A percentile compares a stretch with the other conserved stretches of the same genome.
Evolutionary conservation across 2,797 vertebrate species (phyloP).

Genomic region (Trematocara caparti): DNA sequence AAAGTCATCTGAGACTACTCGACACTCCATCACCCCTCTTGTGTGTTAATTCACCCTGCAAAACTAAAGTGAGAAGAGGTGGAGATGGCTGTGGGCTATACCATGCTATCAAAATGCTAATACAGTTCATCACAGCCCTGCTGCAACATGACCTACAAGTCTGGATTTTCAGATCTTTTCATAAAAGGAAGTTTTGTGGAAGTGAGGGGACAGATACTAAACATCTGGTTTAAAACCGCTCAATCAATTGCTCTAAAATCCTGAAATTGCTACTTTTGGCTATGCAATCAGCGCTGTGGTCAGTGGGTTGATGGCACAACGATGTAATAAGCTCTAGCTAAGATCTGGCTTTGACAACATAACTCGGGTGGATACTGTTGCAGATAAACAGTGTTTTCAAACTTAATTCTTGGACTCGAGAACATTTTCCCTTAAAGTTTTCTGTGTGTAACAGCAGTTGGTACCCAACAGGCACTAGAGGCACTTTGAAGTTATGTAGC

Average conservation of each 20-base stretch:
- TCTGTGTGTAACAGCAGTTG: background rate
- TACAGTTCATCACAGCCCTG: conserved; percentile 18
- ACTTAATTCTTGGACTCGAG: background rate
- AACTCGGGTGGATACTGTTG: background rate
- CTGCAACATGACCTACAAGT: conserved; percentile 39
- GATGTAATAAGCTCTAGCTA: conserved; percentile 42
- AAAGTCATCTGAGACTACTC: background rate
- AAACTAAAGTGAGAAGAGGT: conserved; percentile 45
- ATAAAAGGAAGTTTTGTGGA: conserved; percentile 18
- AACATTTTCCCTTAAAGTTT: background rate
- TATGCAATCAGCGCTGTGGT: conserved; percentile 66
- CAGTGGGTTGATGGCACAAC: conserved; percentile 61
- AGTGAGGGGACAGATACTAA: conserved; percentile 14
- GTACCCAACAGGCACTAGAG: background rate
- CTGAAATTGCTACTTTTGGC: conserved; percentile 63
- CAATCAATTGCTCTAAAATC: conserved; percentile 61
- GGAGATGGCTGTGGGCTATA: conserved; percentile 59
- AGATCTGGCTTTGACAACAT: conserved; percentile 19
- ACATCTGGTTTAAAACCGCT: conserved; percentile 51
- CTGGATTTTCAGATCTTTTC: conserved; percentile 32
- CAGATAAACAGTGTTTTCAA: conserved; percentile 6
- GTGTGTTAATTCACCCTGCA: conserved; percentile 51
- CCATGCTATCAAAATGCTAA: conserved; percentile 71
- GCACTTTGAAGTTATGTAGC: background rate
- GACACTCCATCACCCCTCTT: background rate